Conservation (phyloP, 2,888 invertebrate genomes). For the Agrotis clavis region DNA sequence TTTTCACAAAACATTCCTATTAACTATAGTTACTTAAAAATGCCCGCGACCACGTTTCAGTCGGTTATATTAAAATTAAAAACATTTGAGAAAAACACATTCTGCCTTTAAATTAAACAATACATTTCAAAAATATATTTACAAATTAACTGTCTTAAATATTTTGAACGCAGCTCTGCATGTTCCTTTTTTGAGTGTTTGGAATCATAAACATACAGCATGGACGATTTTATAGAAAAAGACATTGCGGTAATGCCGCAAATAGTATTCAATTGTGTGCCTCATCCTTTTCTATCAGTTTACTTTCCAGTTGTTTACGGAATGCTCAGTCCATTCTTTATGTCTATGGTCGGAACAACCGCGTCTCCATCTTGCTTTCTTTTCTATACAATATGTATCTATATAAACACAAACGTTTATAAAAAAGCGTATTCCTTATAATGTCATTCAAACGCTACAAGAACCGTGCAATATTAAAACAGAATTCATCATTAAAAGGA, state of each 20-base stretch:
- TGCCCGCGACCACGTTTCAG: slow-evolving; percentile 56
- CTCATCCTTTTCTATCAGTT: too few relatives aligned
- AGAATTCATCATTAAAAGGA: slow-evolving; percentile 17
- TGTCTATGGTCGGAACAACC: too few relatives aligned
- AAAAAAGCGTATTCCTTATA: neutral
- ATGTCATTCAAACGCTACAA: neutral
- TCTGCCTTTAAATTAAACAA: slow-evolving; percentile 32
- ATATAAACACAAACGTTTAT: neutral
- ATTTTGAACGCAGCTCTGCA: slow-evolving; percentile 21
- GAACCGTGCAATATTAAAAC: slow-evolving; percentile 1
- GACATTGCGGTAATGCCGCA: too few relatives aligned
- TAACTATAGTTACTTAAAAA: slow-evolving; percentile 49
- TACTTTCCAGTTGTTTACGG: too few relatives aligned
- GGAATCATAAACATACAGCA: too few relatives aligned
- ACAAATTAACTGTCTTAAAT: slow-evolving; percentile 46
- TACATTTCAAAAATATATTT: slow-evolving; percentile 34
- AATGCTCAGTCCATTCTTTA: too few relatives aligned
- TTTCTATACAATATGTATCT: too few relatives aligned
- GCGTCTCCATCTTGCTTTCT: too few relatives aligned
- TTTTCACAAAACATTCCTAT: slow-evolving; percentile 38
- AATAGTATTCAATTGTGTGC: too few relatives aligned
- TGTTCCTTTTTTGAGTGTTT: neutral
- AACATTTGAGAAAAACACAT: slow-evolving; percentile 37
- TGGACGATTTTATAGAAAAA: too few relatives aligned
- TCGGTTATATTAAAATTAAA: slow-evolving; percentile 48